Conservation (phyloP, 2,888 invertebrate genomes). For the Erebia epiphron region DNA sequence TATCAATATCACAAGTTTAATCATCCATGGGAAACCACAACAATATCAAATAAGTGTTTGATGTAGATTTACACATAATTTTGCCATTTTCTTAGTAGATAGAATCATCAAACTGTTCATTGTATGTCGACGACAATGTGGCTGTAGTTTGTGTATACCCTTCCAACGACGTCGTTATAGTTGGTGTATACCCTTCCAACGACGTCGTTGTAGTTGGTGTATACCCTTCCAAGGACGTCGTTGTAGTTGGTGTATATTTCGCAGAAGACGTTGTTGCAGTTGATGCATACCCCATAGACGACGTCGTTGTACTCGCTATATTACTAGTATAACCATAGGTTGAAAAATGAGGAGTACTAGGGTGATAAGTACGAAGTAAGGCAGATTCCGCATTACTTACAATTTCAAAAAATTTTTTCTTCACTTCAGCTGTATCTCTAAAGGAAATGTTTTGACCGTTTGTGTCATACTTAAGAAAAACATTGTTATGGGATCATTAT, state of each 20-base stretch:
- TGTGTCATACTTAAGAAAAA: slow-evolving; percentile 1
- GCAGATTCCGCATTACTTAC: not conserved
- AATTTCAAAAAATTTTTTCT: too few species aligned
- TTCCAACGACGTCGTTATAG: not conserved
- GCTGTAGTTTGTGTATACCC: not conserved
- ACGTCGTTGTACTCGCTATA: slow-evolving; percentile 1
- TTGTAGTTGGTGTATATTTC: too few species aligned
- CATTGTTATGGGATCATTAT: slow-evolving; percentile 1
- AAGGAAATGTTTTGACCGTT: not conserved
- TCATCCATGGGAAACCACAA: too few species aligned
- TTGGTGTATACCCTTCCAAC: not conserved
- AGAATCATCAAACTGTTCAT: not conserved
- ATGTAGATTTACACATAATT: too few species aligned
- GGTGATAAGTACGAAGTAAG: not conserved
- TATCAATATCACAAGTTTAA: too few species aligned
- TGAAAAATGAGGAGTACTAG: not conserved
- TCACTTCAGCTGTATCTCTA: not conserved
- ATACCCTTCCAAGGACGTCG: too few species aligned
- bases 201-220: not conserved
- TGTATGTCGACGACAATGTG: not conserved
- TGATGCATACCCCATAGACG: not conserved
- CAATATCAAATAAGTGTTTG: too few species aligned
- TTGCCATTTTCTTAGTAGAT: not conserved
- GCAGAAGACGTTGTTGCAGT: too few species aligned
- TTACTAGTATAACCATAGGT: not conserved